Conservation (phyloP, 2,113 vertebrate genomes). For the Furnarius figulus region DNA sequence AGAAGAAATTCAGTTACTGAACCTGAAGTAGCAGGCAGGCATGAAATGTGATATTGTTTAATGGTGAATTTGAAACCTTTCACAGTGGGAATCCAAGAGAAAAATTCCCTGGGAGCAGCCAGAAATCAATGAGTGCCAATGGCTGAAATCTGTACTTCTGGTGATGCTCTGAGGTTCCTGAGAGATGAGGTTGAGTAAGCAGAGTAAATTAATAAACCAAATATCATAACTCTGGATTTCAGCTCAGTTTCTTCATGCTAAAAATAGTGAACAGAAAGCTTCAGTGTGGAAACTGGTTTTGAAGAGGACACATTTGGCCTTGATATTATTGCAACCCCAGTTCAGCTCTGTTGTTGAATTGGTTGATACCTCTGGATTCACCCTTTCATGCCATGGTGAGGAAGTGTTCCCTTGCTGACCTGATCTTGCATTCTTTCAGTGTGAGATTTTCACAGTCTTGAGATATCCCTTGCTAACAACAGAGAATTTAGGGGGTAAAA, state of each 20-base stretch:
- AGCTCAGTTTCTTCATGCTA: neutral
- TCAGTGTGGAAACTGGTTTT: neutral
- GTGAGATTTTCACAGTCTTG: neutral
- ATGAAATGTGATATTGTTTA: slow-evolving; percentile 45
- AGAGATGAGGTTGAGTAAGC: neutral
- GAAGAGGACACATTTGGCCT: neutral
- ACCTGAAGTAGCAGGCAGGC: slow-evolving; percentile 34
- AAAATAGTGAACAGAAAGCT: neutral
- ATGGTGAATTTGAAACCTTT: slow-evolving; percentile 7
- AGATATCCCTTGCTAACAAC: neutral
- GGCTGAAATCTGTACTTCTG: neutral
- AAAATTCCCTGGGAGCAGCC: slow-evolving; percentile 12
- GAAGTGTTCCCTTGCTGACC: neutral
- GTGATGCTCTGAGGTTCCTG: slow-evolving; percentile 30
- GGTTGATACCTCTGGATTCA: neutral
- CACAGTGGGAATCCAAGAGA: slow-evolving; percentile 1
- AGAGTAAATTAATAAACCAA: slow-evolving; percentile 44
- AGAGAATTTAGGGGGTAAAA: neutral
- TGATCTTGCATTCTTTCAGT: neutral
- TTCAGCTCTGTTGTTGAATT: neutral
- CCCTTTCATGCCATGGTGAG: neutral
- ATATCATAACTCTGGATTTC: neutral
- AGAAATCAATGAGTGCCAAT: slow-evolving; percentile 4
- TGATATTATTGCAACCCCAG: neutral
- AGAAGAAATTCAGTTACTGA: slow-evolving; percentile 19